These are phyloP conservation scores for Mercenaria mercenaria DNA, from an alignment of 1,140 invertebrate species.

Conservation along the genomic window DNA sequence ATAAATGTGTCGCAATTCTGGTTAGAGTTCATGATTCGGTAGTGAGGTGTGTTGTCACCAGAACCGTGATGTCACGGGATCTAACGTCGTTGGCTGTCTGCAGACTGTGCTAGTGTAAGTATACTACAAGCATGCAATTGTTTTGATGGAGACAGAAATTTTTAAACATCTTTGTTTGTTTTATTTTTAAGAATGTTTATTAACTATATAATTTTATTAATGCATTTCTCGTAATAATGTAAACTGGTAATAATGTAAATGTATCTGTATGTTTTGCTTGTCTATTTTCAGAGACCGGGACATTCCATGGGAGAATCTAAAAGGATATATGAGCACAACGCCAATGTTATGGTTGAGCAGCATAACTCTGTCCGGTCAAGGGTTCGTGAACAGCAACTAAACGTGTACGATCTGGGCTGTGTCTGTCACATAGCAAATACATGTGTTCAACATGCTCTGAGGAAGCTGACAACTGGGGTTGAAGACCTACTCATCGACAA, in stretches of 20 bases:
- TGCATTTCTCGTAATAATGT: too few relatives aligned
- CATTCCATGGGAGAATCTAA: constrained; percentile 29
- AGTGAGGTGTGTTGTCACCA: not conserved
- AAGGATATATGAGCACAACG: constrained; percentile 10
- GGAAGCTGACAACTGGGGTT: constrained; percentile 21
- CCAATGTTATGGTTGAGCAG: constrained; percentile 21
- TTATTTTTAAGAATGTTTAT: not conserved
- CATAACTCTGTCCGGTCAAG: constrained; percentile 46
- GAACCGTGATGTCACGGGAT: constrained; percentile 26
- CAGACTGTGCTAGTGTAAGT: too few relatives aligned
- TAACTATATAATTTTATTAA: too few relatives aligned
- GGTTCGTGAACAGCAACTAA: constrained; percentile 28
- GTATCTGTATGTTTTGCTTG: too few relatives aligned
- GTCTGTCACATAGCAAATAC: constrained; percentile 46
- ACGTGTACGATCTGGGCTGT: constrained; percentile 35
- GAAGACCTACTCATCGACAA: constrained; percentile 43
- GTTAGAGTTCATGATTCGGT: not conserved
- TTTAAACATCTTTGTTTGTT: not conserved
- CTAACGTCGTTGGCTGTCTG: too few relatives aligned
- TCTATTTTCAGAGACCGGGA: too few relatives aligned
- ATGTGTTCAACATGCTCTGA: not conserved
- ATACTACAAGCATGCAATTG: too few relatives aligned
- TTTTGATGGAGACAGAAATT: not conserved
- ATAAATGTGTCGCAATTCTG: constrained; percentile 29
- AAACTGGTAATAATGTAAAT: too few relatives aligned